These are phyloP conservation scores for Ctena decussata DNA, from an alignment of 2,888 invertebrate species.

Conservation along the genomic window DNA sequence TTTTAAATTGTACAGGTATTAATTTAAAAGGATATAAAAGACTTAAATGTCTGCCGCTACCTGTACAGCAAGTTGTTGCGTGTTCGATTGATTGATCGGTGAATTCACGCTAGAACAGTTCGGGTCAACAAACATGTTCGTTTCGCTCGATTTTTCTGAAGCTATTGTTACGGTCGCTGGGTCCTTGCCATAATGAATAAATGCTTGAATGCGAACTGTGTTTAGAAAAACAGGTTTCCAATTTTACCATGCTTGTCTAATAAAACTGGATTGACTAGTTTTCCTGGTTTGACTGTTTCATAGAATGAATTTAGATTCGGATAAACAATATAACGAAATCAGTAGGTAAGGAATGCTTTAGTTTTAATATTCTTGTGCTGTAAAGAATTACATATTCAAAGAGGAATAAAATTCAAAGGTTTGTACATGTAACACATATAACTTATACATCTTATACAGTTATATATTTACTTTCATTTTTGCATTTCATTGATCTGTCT, in stretches of 20 bases:
- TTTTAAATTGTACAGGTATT: constrained; percentile 1
- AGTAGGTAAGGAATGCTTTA: not conserved
- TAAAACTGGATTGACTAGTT: constrained; percentile 69
- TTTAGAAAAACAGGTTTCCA: constrained; percentile 13
- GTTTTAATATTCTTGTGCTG: not conserved
- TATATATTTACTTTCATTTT: no score
- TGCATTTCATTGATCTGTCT: no score
- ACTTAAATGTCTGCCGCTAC: not conserved
- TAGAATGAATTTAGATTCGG: constrained; percentile 66
- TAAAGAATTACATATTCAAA: no score
- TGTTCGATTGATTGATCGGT: constrained; percentile 10
- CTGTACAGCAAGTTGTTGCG: not conserved
- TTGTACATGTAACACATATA: no score
- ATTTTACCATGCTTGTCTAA: constrained; percentile 46
- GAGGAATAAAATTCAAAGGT: no score
- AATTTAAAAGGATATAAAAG: not conserved
- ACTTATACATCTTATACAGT: no score
- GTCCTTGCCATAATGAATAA: not conserved
- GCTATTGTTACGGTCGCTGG: constrained; percentile 2
- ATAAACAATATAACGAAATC: constrained; percentile 11
- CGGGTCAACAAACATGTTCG: not conserved
- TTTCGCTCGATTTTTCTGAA: constrained; percentile 5
- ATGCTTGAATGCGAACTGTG: not conserved
- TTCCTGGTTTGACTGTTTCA: constrained; percentile 59
- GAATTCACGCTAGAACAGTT: not conserved